Conservation (phyloP, 2,797 vertebrate species). For the Acestrorhynchus altus region DNA sequence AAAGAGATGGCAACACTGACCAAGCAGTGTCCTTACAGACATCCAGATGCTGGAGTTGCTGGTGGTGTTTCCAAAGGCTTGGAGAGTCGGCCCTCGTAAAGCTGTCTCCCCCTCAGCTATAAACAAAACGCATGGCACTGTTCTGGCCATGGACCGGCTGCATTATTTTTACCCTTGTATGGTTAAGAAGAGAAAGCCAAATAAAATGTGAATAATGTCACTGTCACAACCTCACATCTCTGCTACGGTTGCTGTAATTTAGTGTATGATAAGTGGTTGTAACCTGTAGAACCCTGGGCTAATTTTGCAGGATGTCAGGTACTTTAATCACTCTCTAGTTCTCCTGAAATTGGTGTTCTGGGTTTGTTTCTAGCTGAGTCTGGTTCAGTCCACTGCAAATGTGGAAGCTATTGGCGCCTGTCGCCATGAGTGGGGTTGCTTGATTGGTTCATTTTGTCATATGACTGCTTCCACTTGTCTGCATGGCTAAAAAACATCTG, state of each 20-base stretch:
- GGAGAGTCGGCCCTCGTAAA: background rate
- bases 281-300: too few species aligned
- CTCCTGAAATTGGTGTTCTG: too few species aligned
- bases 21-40: background rate
- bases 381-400: too few species aligned
- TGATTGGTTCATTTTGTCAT: too few species aligned
- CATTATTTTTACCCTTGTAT: background rate
- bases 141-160: background rate
- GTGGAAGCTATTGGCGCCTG: too few species aligned
- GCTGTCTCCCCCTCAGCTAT: background rate
- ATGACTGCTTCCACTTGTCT: too few species aligned
- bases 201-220: background rate
- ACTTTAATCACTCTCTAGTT: too few species aligned
- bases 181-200: background rate
- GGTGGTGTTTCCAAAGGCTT: background rate
- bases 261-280: background rate
- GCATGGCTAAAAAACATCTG: too few species aligned
- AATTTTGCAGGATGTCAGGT: too few species aligned
- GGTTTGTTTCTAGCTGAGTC: too few species aligned
- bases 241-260: background rate
- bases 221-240: background rate
- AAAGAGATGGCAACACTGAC: background rate
- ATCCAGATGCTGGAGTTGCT: background rate
- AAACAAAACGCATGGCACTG: background rate
- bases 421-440: too few species aligned